These are phyloP conservation scores for Xestia ashworthii DNA, from an alignment of 2,888 invertebrate genomes.

Conservation along the genomic window DNA sequence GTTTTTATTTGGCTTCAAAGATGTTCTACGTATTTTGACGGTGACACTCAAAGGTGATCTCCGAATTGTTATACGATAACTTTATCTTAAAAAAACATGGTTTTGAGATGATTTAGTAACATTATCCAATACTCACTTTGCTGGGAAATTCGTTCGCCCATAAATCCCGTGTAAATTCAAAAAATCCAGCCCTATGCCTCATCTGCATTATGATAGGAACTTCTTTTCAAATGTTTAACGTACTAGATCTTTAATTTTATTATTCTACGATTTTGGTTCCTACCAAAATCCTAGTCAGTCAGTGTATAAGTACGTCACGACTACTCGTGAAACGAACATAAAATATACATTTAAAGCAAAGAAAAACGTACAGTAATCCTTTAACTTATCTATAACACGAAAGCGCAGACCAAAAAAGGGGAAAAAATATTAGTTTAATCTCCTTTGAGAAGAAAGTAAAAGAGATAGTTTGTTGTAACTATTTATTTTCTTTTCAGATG, in stretches of 20 bases:
- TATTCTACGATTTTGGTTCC: too few relatives aligned
- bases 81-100: not conserved
- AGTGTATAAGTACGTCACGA: not conserved
- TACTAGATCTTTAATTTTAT: too few relatives aligned
- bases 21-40: not conserved
- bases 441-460: conserved; percentile 12
- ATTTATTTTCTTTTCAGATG: conserved; percentile 38
- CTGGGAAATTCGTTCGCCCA: not conserved
- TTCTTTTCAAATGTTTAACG: not conserved
- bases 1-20: conserved; percentile 19
- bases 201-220: not conserved
- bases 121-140: not conserved
- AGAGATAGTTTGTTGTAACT: conserved; percentile 2
- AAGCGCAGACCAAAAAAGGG: conserved; percentile 11
- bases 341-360: not conserved
- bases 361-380: not conserved
- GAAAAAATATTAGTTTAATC: not conserved
- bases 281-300: too few relatives aligned
- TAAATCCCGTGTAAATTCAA: not conserved
- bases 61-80: not conserved
- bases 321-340: not conserved
- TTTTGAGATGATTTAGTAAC: not conserved
- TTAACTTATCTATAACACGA: conserved; percentile 22
- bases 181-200: not conserved
- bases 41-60: not conserved